Evolutionary conservation across 2,888 invertebrate species (phyloP).

Genomic region (Drosophila kuntzei): DNA sequence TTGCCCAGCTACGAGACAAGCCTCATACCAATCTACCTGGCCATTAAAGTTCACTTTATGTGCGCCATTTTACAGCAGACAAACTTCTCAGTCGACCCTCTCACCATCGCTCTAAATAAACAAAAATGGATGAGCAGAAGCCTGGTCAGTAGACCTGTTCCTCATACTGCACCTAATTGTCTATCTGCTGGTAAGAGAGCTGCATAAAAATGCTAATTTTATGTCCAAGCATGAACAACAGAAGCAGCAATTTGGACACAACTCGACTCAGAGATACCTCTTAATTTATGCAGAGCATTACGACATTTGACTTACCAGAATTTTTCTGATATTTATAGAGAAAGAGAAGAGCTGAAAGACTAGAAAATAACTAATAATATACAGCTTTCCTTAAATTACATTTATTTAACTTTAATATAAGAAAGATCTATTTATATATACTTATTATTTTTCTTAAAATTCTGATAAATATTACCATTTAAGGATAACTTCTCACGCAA

Average conservation of each 20-base stretch:
- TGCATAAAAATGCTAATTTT: slow-evolving; percentile 81
- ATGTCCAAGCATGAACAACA: slow-evolving; percentile 55
- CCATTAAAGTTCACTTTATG: slow-evolving; percentile 78
- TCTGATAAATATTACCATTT: too few relatives aligned
- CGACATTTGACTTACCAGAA: too few relatives aligned
- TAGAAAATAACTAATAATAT: background rate
- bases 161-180: slow-evolving; percentile 56
- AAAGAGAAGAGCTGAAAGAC: background rate
- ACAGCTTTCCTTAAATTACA: too few relatives aligned
- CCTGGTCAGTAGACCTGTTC: slow-evolving; percentile 6
- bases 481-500: too few relatives aligned
- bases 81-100: slow-evolving; percentile 24
- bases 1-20: slow-evolving; percentile 43
- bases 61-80: slow-evolving; percentile 57
- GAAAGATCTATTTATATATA: too few relatives aligned
- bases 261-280: slow-evolving; percentile 24
- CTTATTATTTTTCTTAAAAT: too few relatives aligned
- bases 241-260: background rate
- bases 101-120: slow-evolving; percentile 20
- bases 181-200: slow-evolving; percentile 22
- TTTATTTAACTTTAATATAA: too few relatives aligned
- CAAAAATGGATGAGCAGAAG: slow-evolving; percentile 36
- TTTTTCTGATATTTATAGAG: too few relatives aligned
- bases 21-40: slow-evolving; percentile 61
- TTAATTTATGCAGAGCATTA: too few relatives aligned